Evolutionary conservation across 1,140 invertebrate genomes (phyloP), one percentile per base, ranked within the genome.

Genomic region (Ladona fulva): DNA sequence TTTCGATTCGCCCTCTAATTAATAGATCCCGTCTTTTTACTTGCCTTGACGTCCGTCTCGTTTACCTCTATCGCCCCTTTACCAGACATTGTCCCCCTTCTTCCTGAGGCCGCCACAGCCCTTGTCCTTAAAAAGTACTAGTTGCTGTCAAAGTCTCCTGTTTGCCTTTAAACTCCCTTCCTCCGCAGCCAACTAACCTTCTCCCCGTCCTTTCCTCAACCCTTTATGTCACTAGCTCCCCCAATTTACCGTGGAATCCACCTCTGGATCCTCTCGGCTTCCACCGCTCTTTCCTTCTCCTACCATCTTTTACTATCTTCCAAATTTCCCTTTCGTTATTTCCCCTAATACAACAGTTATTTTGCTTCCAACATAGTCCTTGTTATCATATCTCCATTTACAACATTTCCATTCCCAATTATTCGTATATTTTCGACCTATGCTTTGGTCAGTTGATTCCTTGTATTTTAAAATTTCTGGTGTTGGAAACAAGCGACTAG

Each of bases 51-150:
- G 52, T 66, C n/a, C 52, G 52, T 6, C 52, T 66, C 52, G 19
- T 52, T 52, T 52, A 52, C 44, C 44, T 52, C 44, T 52, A 52
- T 52, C 44, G 44, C 44, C 44, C 44, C 44, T 52, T 52, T 19
- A 10, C 19, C 44, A 52, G 44, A 52, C 44, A 52, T 52, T 52
- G 44, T 52, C 44, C 44, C 19, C 44, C 19, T 52, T 11, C n/a
- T 66, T 5, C 52, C 5, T 12, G 52, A 16, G 52, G 3, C 52
- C 52, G 3, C 52, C 16, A 37, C 5, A 52, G 19, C n/a, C 3
- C 52, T 66, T 66, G 52, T 66, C 52, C 52, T 66, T 66, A 19
- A 66, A 66, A 66, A 66, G 52, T 66, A 66, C 52, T 22, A 66
- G 52, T 66, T 66, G 16, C 52, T 66, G 52, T 66, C 52, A 66